phyloP scores from a whole-genome alignment of 2,113 vertebrate genomes.

The Tyrannus savana region DNA sequence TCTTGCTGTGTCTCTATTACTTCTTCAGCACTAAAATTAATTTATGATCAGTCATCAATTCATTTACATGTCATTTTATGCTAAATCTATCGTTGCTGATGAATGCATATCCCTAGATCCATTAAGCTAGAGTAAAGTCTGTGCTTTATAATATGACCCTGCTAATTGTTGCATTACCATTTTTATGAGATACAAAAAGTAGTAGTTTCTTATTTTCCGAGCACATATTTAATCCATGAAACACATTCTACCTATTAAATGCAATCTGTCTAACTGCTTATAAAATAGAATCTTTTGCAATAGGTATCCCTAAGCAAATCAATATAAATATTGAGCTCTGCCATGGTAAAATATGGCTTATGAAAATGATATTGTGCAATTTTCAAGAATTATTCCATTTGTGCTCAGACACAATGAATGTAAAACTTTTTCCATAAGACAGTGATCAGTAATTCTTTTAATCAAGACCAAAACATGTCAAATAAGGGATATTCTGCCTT shows the following conservation, averaged over 20 bases:
- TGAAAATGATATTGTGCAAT: slow-evolving; percentile 8
- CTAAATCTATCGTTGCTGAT: slow-evolving; percentile 88
- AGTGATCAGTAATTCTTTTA: background rate
- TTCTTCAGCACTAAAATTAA: slow-evolving; percentile 91
- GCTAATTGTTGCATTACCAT: slow-evolving; percentile 84
- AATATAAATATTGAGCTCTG: slow-evolving; percentile 62
- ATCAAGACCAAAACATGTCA: slow-evolving; percentile 6
- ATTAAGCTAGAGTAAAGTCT: slow-evolving; percentile 82
- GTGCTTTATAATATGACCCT: slow-evolving; percentile 81
- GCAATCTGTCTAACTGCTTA: slow-evolving; percentile 55
- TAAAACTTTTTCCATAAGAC: background rate
- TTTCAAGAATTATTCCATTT: slow-evolving; percentile 15
- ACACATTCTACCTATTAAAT: slow-evolving; percentile 62
- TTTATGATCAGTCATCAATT: slow-evolving; percentile 90
- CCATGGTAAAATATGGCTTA: background rate
- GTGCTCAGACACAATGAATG: background rate
- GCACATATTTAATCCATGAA: slow-evolving; percentile 66
- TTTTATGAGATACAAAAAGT: slow-evolving; percentile 85
- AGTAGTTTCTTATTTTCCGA: slow-evolving; percentile 64
- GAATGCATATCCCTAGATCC: slow-evolving; percentile 80
- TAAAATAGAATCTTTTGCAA: slow-evolving; percentile 33
- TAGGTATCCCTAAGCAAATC: slow-evolving; percentile 53
- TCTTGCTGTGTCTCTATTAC: slow-evolving; percentile 81
- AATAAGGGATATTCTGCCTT: background rate
- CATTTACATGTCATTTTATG: slow-evolving; percentile 93